phyloP scores from a whole-genome alignment of 2,797 vertebrate species.

The Chromobotia macracanthus region DNA sequence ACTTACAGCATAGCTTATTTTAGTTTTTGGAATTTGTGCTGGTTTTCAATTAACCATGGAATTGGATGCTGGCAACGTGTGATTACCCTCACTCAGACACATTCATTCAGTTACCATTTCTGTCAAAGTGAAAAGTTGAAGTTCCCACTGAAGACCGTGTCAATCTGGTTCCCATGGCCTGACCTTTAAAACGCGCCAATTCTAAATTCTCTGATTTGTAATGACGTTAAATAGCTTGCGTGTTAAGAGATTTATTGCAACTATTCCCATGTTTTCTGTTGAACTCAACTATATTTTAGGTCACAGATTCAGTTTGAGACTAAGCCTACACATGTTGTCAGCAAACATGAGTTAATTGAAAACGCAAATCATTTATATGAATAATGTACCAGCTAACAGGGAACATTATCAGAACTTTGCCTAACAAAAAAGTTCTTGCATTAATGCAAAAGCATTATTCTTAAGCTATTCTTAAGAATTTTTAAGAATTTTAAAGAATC shows the following conservation, averaged over 20 bases:
- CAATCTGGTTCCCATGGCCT: neutral
- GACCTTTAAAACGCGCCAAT: neutral
- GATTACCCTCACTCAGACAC: neutral
- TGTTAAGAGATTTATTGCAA: neutral
- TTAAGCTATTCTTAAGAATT: too few relatives aligned
- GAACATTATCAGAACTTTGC: too few relatives aligned
- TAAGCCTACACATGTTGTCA: neutral
- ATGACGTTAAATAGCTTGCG: neutral
- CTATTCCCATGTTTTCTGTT: neutral
- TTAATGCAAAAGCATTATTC: too few relatives aligned
- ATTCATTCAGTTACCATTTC: conserved; percentile 2
- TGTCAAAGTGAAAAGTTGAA: neutral
- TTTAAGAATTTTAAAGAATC: too few relatives aligned
- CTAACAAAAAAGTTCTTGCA: too few relatives aligned
- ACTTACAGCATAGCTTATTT: neutral
- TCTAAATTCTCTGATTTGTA: neutral
- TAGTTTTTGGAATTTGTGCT: neutral
- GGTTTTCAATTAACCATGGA: conserved; percentile 17
- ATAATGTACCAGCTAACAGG: too few relatives aligned
- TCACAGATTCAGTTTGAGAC: neutral
- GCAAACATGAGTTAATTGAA: neutral
- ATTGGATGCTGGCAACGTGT: conserved; percentile 21
- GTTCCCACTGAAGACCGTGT: neutral
- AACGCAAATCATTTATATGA: too few relatives aligned
- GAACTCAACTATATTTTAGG: neutral